A percentile compares a stretch with the other conserved stretches of the same genome.
Conservation (phyloP, 1,140 invertebrate genomes). For the Neelides sp. region DNA sequence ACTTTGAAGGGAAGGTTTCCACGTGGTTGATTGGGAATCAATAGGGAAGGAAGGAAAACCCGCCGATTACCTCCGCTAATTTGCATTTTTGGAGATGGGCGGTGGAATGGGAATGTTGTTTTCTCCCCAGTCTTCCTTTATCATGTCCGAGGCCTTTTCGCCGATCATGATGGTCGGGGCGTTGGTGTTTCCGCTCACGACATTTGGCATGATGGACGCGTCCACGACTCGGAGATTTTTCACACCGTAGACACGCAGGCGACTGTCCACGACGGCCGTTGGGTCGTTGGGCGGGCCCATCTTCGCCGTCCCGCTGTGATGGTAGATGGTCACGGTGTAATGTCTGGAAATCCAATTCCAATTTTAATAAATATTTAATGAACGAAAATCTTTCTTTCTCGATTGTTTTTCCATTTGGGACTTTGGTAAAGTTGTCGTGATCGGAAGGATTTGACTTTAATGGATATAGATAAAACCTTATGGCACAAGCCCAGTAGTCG, state of each 20-base stretch:
- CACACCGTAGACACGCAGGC: slow-evolving; percentile 38
- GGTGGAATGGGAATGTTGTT: slow-evolving; percentile 17
- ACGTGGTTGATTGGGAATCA: too few relatives aligned
- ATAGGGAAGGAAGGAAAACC: too few relatives aligned
- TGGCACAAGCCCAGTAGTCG: slow-evolving; percentile 36
- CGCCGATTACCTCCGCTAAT: too few relatives aligned
- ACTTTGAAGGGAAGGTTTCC: too few relatives aligned
- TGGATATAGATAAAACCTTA: slow-evolving; percentile 21
- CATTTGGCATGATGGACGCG: slow-evolving; percentile 40
- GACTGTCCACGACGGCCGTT: slow-evolving; percentile 30
- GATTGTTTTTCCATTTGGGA: too few relatives aligned
- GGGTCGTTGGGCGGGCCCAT: slow-evolving; percentile 26
- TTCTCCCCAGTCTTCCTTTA: slow-evolving; percentile 34
- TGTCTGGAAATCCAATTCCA: slow-evolving; percentile 19
- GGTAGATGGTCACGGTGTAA: slow-evolving; percentile 29
- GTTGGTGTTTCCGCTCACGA: slow-evolving; percentile 40
- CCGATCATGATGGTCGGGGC: slow-evolving; percentile 38
- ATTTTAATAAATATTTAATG: too few relatives aligned
- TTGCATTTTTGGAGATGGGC: too few relatives aligned
- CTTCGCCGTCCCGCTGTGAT: slow-evolving; percentile 35
- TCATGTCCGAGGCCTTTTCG: slow-evolving; percentile 36
- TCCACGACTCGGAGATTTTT: slow-evolving; percentile 38
- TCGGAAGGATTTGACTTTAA: background rate
- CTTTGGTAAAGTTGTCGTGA: too few relatives aligned
- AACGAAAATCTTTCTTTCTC: too few relatives aligned